Evolutionary conservation across 1,140 invertebrate genomes (phyloP), one percentile per base, ranked within the genome.

Genomic region (Propsilocerus akamusi): DNA sequence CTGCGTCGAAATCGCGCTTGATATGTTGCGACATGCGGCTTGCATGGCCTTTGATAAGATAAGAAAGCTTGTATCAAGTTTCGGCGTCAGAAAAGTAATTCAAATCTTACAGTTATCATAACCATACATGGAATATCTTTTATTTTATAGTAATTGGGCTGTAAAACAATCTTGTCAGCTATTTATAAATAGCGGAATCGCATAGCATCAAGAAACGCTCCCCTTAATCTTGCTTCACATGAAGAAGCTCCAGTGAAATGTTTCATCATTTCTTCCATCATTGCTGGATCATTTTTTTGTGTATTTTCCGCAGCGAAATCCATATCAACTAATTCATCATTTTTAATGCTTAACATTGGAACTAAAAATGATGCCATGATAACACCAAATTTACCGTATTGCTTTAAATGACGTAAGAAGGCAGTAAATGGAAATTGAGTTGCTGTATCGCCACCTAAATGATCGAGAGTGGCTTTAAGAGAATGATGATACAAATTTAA

Each of bases 401-500:
- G 46, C 5, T 53, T 46, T 22, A 65, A 47, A 49, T 64, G 55
- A 47, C 59, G 12, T 12, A 49, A 25, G 14, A 63, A 53, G 30
- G n/a, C 37, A 25, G 55, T 52, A 25, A 56, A 60, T 22, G 59
- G 55, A 55, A 64, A 61, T 25, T 65, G 24, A 4, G 53, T 46
- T 6, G 57, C 28, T 5, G 58, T 41, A 55, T 63, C 47, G 12
- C 56, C 54, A 46, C 58, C 60, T 12, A 60, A 55, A 32, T 57
- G 52, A 53, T 53, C 46, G 5, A 69, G 50, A 50, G 32, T 51
- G 2, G 59, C 53, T 3, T 46, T 54, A 5, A 76, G 55, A n/a
- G 63, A 61, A 6, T 59, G 37, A 50, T 73, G 64, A 55, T 75
- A 76, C 28, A 63, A 54, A 12, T 66, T 58, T 7, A 75, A 26